Conservation (phyloP, 2,888 invertebrate species). For the Sarcophaga caerulescens region DNA sequence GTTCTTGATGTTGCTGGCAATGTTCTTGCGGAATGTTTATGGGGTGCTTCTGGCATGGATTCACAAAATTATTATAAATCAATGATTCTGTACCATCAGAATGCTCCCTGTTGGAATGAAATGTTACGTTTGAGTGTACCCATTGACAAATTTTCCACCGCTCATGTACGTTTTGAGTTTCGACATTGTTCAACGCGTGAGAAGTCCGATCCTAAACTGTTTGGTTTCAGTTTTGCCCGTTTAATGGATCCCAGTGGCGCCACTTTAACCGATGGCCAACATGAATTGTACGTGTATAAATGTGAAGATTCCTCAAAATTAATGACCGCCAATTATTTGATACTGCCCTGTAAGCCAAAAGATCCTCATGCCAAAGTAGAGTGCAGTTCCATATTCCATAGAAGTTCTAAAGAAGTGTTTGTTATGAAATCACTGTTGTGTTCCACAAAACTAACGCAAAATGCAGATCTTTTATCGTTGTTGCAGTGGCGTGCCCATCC, state of each 20-base stretch:
- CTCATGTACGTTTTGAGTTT: slow-evolving; percentile 95
- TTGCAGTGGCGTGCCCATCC: slow-evolving; percentile 96
- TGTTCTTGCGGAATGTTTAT: slow-evolving; percentile 85
- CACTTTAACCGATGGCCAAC: slow-evolving; percentile 92
- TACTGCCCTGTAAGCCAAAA: slow-evolving; percentile 84
- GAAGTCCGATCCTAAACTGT: slow-evolving; percentile 94
- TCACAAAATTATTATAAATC: slow-evolving; percentile 90
- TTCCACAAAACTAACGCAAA: slow-evolving; percentile 98
- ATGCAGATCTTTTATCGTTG: slow-evolving; percentile 93
- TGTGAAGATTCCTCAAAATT: slow-evolving; percentile 89
- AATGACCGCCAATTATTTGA: slow-evolving; percentile 84
- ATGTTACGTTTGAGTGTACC: slow-evolving; percentile 93
- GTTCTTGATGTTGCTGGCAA: slow-evolving; percentile 90
- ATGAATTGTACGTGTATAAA: slow-evolving; percentile 95
- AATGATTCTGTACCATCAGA: slow-evolving; percentile 95
- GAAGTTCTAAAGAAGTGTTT: slow-evolving; percentile 92
- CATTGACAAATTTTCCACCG: slow-evolving; percentile 94
- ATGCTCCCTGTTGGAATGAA: slow-evolving; percentile 96
- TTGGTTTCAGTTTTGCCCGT: slow-evolving; percentile 94
- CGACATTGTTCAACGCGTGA: slow-evolving; percentile 96
- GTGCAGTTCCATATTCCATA: slow-evolving; percentile 84
- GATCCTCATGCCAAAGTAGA: slow-evolving; percentile 83
- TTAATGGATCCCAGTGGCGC: slow-evolving; percentile 96
- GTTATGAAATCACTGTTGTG: slow-evolving; percentile 92
- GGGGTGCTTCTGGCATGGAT: slow-evolving; percentile 92